phyloP scores from a whole-genome alignment of 2,888 invertebrate species.

The Scelioninae gen. 1 region DNA sequence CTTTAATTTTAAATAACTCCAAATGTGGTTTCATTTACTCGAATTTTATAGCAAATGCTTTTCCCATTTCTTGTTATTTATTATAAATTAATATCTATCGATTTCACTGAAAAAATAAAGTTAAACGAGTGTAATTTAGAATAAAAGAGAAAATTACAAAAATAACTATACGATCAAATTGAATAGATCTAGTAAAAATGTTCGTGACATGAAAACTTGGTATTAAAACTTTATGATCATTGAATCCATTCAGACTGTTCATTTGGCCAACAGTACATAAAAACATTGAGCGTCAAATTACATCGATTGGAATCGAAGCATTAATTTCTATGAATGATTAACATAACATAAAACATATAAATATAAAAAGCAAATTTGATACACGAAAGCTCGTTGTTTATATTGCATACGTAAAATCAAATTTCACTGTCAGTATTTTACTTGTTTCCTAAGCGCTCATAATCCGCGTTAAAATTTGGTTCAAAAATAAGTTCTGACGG shows the following conservation, averaged over 20 bases:
- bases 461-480: background rate
- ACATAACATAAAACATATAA: background rate
- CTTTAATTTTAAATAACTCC: slow-evolving; percentile 26
- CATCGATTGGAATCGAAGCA: background rate
- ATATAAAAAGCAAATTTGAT: slow-evolving; percentile 8
- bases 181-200: slow-evolving; percentile 4
- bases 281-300: background rate
- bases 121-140: background rate
- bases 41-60: background rate
- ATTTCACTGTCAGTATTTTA: slow-evolving; percentile 2
- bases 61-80: background rate
- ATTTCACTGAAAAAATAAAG: background rate
- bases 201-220: slow-evolving; percentile 16
- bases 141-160: background rate
- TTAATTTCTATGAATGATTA: background rate
- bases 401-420: background rate
- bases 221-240: slow-evolving; percentile 18
- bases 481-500: slow-evolving; percentile 13
- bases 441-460: slow-evolving; percentile 2
- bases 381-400: slow-evolving; percentile 35
- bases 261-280: background rate
- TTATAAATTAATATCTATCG: background rate
- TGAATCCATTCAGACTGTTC: slow-evolving; percentile 2
- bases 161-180: slow-evolving; percentile 2
- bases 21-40: slow-evolving; percentile 32